phyloP scores from a whole-genome alignment of 2,113 vertebrate genomes.

The Procavia capensis region DNA sequence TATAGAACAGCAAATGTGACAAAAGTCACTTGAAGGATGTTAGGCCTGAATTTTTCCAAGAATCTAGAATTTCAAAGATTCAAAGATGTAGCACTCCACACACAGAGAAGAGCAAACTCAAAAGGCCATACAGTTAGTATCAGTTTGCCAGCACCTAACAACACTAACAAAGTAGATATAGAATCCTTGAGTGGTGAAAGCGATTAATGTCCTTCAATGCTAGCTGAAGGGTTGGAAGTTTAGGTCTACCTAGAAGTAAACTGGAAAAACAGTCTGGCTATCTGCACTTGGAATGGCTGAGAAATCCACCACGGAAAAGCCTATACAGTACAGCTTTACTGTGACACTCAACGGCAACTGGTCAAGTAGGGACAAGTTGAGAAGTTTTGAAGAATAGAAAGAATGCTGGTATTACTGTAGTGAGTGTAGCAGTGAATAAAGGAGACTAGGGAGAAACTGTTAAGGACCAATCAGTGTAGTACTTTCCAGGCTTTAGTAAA shows the following conservation, averaged over 20 bases:
- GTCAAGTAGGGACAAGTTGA: not conserved
- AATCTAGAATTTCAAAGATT: not conserved
- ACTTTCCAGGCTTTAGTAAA: not conserved
- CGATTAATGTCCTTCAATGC: not conserved
- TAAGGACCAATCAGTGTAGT: not conserved
- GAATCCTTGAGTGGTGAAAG: not conserved
- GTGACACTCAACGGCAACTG: not conserved
- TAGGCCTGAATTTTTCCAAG: not conserved
- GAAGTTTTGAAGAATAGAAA: not conserved
- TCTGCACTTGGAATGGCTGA: not conserved
- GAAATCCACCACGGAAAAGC: not conserved
- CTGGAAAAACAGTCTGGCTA: no score
- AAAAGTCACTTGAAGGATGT: not conserved
- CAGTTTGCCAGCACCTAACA: not conserved
- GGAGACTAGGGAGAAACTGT: not conserved
- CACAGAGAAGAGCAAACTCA: not conserved
- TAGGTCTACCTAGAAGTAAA: no score
- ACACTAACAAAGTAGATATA: not conserved
- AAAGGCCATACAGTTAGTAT: not conserved
- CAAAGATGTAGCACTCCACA: not conserved
- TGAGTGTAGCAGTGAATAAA: not conserved
- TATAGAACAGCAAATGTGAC: not conserved
- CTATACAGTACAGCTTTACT: not conserved
- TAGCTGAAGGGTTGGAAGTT: no score
- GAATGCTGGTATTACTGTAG: fast-evolving